A percentile compares a stretch with the other conserved stretches of the same genome.
phyloP scores from a whole-genome alignment of 1,140 invertebrate genomes.

The Delia radicum region DNA sequence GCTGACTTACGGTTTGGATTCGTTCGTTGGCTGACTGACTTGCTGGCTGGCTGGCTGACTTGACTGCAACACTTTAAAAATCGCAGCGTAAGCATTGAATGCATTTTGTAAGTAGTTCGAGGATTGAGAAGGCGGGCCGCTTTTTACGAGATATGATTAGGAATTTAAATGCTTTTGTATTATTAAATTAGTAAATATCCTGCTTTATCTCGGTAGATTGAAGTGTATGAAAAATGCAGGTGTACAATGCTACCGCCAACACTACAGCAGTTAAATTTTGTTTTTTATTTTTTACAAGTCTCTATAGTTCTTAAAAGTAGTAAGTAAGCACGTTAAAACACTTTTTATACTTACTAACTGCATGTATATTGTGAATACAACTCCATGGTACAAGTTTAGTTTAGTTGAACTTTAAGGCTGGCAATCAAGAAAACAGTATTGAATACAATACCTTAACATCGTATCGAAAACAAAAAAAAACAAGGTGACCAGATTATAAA shows the following conservation, averaged over 20 bases:
- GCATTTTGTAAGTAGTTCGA: not conserved
- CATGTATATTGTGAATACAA: too few relatives aligned
- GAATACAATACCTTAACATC: not conserved
- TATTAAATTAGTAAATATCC: conserved; percentile 57
- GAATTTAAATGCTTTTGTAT: conserved; percentile 57
- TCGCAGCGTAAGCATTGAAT: not conserved
- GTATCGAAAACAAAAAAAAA: too few relatives aligned
- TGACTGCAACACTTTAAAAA: not conserved
- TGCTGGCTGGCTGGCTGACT: too few relatives aligned
- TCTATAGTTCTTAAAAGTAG: too few relatives aligned
- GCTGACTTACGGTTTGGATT: not conserved
- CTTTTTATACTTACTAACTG: too few relatives aligned
- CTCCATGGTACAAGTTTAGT: not conserved
- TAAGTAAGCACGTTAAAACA: too few relatives aligned
- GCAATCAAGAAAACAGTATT: not conserved
- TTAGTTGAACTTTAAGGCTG: not conserved
- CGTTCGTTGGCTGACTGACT: too few relatives aligned
- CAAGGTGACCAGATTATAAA: too few relatives aligned
- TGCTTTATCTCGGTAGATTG: conserved; percentile 32
- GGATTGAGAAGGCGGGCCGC: conserved; percentile 34
- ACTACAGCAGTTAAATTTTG: not conserved
- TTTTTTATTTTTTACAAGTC: too few relatives aligned
- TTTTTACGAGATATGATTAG: conserved; percentile 54
- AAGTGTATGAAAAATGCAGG: conserved; percentile 35
- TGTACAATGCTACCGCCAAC: conserved; percentile 26